phyloP scores from a whole-genome alignment of 2,797 vertebrate genomes.

The Leptatherina wallacei region DNA sequence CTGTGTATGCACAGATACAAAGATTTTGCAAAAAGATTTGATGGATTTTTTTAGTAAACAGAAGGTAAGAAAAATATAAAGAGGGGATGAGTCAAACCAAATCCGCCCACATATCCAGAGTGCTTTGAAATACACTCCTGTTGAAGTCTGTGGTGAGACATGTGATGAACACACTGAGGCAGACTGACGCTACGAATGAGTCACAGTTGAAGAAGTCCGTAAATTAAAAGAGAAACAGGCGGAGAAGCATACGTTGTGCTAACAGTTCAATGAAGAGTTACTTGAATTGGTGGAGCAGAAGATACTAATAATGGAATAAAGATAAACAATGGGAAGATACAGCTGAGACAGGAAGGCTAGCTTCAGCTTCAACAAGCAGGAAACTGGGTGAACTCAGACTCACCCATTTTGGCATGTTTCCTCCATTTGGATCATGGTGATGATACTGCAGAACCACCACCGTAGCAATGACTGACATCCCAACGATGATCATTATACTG shows the following conservation, averaged over 20 bases:
- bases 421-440: constrained; percentile 86
- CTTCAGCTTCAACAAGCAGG: constrained; percentile 8
- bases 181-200: constrained; percentile 63
- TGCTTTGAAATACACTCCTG: constrained; percentile 65
- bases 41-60: constrained; percentile 41
- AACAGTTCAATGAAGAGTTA: constrained; percentile 28
- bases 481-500: constrained; percentile 88
- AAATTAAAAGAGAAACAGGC: constrained; percentile 34
- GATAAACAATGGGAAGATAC: constrained; percentile 23
- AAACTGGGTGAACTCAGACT: constrained; percentile 30
- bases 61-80: constrained; percentile 26
- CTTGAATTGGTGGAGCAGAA: constrained; percentile 13
- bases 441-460: constrained; percentile 87
- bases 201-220: constrained; percentile 55
- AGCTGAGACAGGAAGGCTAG: neutral
- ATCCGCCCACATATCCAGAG: constrained; percentile 58
- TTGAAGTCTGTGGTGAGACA: constrained; percentile 53
- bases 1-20: neutral
- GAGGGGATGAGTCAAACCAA: constrained; percentile 44
- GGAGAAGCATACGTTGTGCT: constrained; percentile 36
- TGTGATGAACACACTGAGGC: constrained; percentile 63
- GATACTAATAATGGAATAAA: constrained; percentile 11
- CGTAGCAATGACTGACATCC: constrained; percentile 87
- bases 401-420: constrained; percentile 88
- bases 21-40: constrained; percentile 22